These are phyloP conservation scores for Tribolium madens DNA, from an alignment of 1,140 invertebrate genomes.

Conservation along the genomic window DNA sequence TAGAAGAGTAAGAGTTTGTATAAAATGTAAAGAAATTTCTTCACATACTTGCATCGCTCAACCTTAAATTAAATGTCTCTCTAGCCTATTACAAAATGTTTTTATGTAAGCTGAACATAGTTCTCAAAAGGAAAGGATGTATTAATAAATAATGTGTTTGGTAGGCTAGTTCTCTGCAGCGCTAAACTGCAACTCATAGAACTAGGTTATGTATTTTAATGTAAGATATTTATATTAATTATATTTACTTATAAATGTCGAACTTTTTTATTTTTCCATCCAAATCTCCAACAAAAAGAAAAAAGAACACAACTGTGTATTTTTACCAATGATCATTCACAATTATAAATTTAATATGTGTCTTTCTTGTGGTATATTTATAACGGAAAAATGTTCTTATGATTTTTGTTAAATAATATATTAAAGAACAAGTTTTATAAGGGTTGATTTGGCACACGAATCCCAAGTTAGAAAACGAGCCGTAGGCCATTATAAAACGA, in stretches of 20 bases:
- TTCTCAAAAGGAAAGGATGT: slow-evolving; percentile 60
- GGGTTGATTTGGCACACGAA: no score
- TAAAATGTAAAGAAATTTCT: slow-evolving; percentile 53
- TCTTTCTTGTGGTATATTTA: no score
- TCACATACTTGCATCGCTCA: slow-evolving; percentile 55
- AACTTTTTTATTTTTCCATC: slow-evolving; percentile 37
- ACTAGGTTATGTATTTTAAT: slow-evolving; percentile 65
- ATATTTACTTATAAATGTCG: slow-evolving; percentile 65
- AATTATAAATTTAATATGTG: no score
- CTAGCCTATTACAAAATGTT: slow-evolving; percentile 52
- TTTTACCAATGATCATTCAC: no score
- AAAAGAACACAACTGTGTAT: no score
- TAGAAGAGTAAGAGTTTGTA: slow-evolving; percentile 41
- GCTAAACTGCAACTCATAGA: slow-evolving; percentile 56
- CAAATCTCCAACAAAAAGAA: no score
- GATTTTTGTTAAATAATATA: no score
- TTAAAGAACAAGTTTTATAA: no score
- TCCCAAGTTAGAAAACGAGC: no score
- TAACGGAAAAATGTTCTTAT: no score
- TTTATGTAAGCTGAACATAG: slow-evolving; percentile 61
- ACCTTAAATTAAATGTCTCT: slow-evolving; percentile 50
- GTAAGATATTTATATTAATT: slow-evolving; percentile 67
- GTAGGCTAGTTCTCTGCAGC: slow-evolving; percentile 61
- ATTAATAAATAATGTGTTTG: slow-evolving; percentile 63
- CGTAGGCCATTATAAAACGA: no score